Conservation (phyloP, 2,113 vertebrate species). For the Trematocara marginatum region DNA sequence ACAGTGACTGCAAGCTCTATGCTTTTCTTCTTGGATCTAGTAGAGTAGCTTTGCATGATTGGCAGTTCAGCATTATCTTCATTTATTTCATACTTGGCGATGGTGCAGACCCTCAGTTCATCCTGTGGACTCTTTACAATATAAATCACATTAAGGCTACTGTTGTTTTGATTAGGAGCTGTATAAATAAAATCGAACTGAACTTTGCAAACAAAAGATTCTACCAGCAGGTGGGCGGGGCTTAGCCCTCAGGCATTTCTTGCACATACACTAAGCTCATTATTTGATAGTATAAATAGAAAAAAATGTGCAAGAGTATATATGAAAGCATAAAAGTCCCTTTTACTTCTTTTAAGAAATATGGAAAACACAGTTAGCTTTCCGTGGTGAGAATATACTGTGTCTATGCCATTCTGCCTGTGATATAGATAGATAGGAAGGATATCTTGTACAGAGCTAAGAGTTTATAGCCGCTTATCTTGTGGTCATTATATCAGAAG, state of each 20-base stretch:
- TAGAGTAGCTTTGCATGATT: background rate
- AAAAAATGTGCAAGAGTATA: background rate
- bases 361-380: background rate
- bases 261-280: background rate
- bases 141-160: background rate
- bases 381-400: background rate
- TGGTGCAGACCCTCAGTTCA: background rate
- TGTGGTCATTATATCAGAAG: conserved; percentile 2
- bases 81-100: background rate
- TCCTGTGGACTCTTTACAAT: background rate
- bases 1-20: background rate
- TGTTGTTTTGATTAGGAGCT: background rate
- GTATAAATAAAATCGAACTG: background rate
- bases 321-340: background rate
- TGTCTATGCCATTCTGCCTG: background rate
- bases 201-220: background rate
- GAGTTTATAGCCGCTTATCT: conserved; percentile 12
- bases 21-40: background rate
- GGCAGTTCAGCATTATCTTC: background rate
- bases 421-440: background rate
- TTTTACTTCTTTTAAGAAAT: background rate
- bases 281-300: background rate
- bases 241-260: background rate
- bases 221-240: background rate
- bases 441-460: background rate